These are phyloP conservation scores for Oryzias sinensis DNA, from an alignment of 2,797 vertebrate genomes.

Conservation along the genomic window DNA sequence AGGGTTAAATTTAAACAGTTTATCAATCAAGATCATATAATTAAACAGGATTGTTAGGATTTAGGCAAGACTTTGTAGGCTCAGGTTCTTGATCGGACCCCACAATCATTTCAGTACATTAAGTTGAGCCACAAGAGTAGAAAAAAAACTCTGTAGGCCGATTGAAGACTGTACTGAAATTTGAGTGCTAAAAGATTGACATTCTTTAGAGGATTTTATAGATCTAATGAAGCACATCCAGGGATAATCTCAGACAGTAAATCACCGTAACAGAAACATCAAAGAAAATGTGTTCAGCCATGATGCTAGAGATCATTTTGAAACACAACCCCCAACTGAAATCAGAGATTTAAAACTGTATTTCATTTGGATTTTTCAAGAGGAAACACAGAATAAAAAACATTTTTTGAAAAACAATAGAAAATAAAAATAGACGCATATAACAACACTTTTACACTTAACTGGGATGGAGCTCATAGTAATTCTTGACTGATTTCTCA, in stretches of 20 bases:
- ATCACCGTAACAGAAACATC: conserved; percentile 11
- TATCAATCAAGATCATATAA: conserved; percentile 20
- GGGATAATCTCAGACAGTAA: conserved; percentile 27
- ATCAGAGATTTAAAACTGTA: too few species aligned
- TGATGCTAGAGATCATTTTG: too few species aligned
- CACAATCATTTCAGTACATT: conserved; percentile 31
- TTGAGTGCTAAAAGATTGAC: conserved; percentile 62
- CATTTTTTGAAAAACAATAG: too few species aligned
- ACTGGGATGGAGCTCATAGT: too few species aligned
- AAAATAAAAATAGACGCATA: too few species aligned
- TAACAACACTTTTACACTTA: too few species aligned
- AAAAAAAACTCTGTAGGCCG: conserved; percentile 62
- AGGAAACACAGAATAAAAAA: too few species aligned
- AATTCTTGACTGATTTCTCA: too few species aligned
- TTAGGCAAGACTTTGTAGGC: conserved; percentile 27
- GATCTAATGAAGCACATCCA: conserved; percentile 46
- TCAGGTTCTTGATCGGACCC: conserved; percentile 56
- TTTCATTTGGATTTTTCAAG: too few species aligned
- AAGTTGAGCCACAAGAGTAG: conserved; percentile 42
- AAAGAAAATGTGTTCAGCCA: neutral
- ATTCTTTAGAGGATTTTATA: conserved; percentile 76
- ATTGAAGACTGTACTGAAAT: conserved; percentile 39
- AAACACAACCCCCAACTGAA: too few species aligned
- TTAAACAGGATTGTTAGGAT: conserved; percentile 36
- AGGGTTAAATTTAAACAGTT: conserved; percentile 33